Conservation (phyloP, 2,113 vertebrate species). For the Stercorarius parasiticus region DNA sequence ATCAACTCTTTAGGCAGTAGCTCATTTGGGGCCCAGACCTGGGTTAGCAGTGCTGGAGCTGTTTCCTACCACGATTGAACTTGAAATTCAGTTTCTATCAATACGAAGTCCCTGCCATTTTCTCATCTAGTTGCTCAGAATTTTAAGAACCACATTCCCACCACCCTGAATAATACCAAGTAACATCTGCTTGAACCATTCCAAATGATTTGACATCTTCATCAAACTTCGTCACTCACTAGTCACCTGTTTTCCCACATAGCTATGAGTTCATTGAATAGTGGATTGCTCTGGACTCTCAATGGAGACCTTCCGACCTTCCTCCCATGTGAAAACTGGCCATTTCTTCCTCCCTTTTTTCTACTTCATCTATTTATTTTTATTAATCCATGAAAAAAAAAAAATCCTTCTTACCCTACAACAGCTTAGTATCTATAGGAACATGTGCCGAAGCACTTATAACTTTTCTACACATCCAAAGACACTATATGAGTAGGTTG, state of each 20-base stretch:
- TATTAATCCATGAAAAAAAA: background rate
- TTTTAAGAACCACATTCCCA: background rate
- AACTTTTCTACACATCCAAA: background rate
- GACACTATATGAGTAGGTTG: background rate
- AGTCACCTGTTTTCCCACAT: background rate
- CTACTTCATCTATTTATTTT: background rate
- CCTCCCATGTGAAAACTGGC: background rate
- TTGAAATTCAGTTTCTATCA: background rate
- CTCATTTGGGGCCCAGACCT: background rate
- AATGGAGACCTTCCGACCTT: background rate
- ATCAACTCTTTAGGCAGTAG: background rate
- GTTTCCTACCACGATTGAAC: background rate
- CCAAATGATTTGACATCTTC: background rate
- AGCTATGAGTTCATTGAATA: background rate
- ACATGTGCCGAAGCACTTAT: background rate
- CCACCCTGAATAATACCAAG: background rate
- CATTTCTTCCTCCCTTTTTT: background rate
- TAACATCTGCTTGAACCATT: background rate
- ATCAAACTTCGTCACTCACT: background rate
- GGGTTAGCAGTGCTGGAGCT: background rate
- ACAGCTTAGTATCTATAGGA: background rate
- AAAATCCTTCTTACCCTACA: background rate
- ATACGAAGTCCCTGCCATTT: background rate
- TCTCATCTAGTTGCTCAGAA: background rate
- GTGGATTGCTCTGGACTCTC: background rate